Percentiles rank a stretch among this genome's conserved stretches.
These are phyloP conservation scores for Microcebus griseorufus DNA, from an alignment of 2,113 vertebrate genomes.

Conservation along the genomic window DNA sequence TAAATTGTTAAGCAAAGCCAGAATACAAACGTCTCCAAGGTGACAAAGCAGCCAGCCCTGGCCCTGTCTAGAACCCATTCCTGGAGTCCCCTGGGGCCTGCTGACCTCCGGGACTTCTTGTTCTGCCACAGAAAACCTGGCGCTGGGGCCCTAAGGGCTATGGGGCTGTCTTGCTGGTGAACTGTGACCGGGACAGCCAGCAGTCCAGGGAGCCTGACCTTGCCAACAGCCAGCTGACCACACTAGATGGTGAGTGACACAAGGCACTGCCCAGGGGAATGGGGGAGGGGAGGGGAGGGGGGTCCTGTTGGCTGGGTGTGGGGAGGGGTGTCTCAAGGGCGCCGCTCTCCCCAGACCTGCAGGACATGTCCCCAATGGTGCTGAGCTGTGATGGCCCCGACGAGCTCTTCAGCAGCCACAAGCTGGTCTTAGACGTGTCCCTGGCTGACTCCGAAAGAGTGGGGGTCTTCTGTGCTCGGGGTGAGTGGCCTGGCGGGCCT, in stretches of 20 bases:
- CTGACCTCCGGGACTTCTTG: neutral
- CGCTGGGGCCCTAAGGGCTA: constrained; percentile 92
- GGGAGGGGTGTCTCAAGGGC: neutral
- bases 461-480: constrained; percentile 86
- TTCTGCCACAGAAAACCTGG: constrained; percentile 89
- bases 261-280: neutral
- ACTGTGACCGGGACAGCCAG: constrained; percentile 90
- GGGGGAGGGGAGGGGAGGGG: fast-evolving
- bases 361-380: constrained; percentile 94
- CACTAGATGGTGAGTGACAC: constrained; percentile 46
- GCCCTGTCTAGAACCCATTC: neutral
- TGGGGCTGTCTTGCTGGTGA: constrained; percentile 94
- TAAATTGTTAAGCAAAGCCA: neutral
- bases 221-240: neutral
- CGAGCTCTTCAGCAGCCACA: constrained; percentile 86
- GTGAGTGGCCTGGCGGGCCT: constrained; percentile 50
- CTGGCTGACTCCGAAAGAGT: constrained; percentile 84
- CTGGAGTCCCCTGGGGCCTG: neutral
- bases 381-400: constrained; percentile 89
- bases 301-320: fast-evolving
- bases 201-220: neutral
- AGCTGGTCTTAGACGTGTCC: constrained; percentile 88
- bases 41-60: neutral
- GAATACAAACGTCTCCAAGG: neutral
- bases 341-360: constrained; percentile 84